phyloP scores from a whole-genome alignment of 2,797 vertebrate genomes.

The Acanthis flammea region DNA sequence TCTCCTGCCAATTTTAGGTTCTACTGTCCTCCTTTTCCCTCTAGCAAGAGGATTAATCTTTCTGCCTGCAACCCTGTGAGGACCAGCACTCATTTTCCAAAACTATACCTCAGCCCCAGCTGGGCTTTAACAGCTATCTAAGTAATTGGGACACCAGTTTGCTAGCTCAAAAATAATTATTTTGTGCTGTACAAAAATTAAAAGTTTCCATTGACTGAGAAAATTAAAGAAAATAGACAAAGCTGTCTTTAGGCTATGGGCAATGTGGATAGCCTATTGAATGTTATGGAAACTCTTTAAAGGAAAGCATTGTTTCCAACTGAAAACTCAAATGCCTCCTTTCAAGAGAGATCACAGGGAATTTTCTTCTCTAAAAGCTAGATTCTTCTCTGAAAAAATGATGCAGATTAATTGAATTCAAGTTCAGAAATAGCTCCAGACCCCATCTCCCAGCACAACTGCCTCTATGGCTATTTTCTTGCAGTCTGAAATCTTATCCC shows the following conservation, averaged over 20 bases:
- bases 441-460: not conserved
- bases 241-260: not conserved
- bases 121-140: not conserved
- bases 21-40: not conserved
- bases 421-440: not conserved
- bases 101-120: not conserved
- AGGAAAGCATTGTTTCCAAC: constrained; percentile 12
- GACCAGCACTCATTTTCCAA: constrained; percentile 9
- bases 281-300: not conserved
- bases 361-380: not conserved
- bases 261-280: not conserved
- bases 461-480: not conserved
- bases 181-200: not conserved
- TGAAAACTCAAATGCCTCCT: not conserved
- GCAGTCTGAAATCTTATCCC: not conserved
- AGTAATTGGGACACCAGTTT: constrained; percentile 1
- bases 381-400: not conserved
- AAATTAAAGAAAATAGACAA: not conserved
- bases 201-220: constrained; percentile 6
- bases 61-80: not conserved
- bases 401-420: not conserved
- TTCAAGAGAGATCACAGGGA: not conserved
- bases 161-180: constrained; percentile 10
- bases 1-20: not conserved
- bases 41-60: not conserved